A percentile compares a stretch with the other conserved stretches of the same genome.
phyloP scores from a whole-genome alignment of 2,797 vertebrate genomes.

The Aulostomus chinensis region DNA sequence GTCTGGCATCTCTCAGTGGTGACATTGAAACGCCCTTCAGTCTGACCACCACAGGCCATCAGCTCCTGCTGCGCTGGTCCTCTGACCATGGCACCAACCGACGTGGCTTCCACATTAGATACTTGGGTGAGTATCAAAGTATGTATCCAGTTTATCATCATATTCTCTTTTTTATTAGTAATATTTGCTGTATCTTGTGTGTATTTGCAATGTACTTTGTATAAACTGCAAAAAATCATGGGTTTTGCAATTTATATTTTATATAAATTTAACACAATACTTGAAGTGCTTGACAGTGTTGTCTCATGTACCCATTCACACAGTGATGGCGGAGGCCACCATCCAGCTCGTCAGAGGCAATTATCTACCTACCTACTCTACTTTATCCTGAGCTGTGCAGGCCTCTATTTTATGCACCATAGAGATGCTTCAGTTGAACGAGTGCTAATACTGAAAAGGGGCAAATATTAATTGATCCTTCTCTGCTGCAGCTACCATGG shows the following conservation, averaged over 20 bases:
- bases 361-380: too few relatives aligned
- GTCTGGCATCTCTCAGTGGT: conserved; percentile 91
- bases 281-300: too few relatives aligned
- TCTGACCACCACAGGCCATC: conserved; percentile 91
- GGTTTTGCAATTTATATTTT: too few relatives aligned
- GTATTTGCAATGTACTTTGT: conserved; percentile 10
- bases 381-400: too few relatives aligned
- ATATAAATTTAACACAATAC: too few relatives aligned
- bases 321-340: too few relatives aligned
- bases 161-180: conserved; percentile 51
- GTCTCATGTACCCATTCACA: too few relatives aligned
- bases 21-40: conserved; percentile 92
- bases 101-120: conserved; percentile 95
- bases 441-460: not conserved
- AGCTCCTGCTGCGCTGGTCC: conserved; percentile 95
- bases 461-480: conserved; percentile 5
- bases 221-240: conserved; percentile 51
- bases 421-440: conserved; percentile 10
- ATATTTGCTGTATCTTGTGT: conserved; percentile 22
- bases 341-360: too few relatives aligned
- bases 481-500: conserved; percentile 12
- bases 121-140: conserved; percentile 95
- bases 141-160: conserved; percentile 79
- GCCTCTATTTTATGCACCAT: too few relatives aligned
- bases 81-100: conserved; percentile 97